Evolutionary conservation across 2,797 vertebrate genomes (phyloP), one percentile per base, ranked within the genome.

Genomic region (Ctenochaetus hawaiiensis): DNA sequence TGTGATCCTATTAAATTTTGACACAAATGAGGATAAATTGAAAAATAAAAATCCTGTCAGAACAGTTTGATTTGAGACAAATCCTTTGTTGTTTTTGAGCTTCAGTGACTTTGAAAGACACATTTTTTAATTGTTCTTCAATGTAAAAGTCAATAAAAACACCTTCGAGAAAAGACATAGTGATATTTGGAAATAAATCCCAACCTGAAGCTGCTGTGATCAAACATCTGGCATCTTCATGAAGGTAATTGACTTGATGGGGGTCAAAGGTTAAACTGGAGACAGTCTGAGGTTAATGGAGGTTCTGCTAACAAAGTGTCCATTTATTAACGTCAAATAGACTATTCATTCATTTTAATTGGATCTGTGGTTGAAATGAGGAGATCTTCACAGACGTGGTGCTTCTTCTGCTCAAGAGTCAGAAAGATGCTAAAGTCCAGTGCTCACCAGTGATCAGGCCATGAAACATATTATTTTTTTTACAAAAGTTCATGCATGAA

Each of bases 191-290:
- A 30, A 34, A 51, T 68, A 26, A 74, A 56, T 30, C 26, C 10
- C 16, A 4, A 26, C 44, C 44, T 58, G 26, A 47, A 51, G 59
- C 58, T n/a, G 48, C 22, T 69, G 49, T 10, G 2, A 57, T 7
- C 20, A 12, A 64, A 68, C 13, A 49, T 72, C 30, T 47, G 54
- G 60, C 23, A 5, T 53, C 64, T 39, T 54, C 12, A 58, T 6
- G 34, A 45, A 62, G 26, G 45, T 58, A 59, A 65, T 51, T 73
- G 66, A 57, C 74, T 81, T 76, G 76, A 67, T 53, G 72, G 71
- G 65, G 13, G 64, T 54, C 58, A 53, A 26, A 64, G 77, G 67
- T 80, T 68, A 67, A 47, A 62, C 30, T 16, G 56, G 52, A 52
- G 20, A 18, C 11, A 8, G 23, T 14, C 45, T 45, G 60, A 60